Conservation (phyloP, 2,113 vertebrate genomes). For the Colaptes auratus region DNA sequence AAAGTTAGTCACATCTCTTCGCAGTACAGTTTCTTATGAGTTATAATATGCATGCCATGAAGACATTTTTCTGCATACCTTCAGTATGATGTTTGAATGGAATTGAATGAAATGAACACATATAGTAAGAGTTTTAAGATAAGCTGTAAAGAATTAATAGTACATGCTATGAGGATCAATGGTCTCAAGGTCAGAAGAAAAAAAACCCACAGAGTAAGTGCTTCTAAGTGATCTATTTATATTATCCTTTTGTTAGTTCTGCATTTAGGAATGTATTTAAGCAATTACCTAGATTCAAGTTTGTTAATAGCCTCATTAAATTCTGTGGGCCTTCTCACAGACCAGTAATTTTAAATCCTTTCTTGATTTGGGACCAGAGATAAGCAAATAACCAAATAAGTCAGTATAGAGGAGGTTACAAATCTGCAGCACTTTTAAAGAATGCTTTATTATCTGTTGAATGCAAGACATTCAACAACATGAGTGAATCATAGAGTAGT, state of each 20-base stretch:
- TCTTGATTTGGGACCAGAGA: background rate
- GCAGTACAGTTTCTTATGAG: background rate
- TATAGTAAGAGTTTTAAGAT: background rate
- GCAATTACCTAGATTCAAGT: background rate
- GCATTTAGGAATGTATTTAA: background rate
- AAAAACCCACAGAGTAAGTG: background rate
- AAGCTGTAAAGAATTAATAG: background rate
- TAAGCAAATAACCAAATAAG: background rate
- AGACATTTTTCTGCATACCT: background rate
- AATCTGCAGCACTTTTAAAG: background rate
- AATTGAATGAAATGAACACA: background rate
- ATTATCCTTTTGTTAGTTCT: background rate
- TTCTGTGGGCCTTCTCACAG: background rate
- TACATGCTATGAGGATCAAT: background rate
- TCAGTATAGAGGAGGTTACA: background rate
- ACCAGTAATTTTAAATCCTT: background rate
- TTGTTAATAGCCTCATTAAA: background rate
- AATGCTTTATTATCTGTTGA: background rate
- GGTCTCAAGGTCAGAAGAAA: background rate
- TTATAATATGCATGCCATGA: background rate
- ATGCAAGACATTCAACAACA: background rate
- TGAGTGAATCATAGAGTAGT: rapidly evolving
- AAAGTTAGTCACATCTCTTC: background rate
- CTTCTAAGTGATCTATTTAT: background rate
- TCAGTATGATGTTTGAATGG: background rate